Base-by-base conservation (phyloP, 2,888 invertebrate genomes). In the Pristionchus mayeri region DNA sequence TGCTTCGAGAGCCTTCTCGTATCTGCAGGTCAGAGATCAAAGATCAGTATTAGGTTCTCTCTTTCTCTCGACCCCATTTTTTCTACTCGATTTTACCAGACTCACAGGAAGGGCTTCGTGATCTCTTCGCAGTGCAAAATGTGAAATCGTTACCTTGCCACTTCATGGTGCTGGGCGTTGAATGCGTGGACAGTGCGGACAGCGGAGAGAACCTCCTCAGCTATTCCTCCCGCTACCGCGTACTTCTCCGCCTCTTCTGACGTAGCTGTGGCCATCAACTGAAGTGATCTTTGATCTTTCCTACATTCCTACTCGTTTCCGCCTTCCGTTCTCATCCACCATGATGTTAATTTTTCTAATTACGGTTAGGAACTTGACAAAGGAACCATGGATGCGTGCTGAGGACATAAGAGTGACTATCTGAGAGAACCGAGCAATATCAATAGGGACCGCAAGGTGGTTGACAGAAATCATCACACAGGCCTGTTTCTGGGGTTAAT, bases 181-280 rank as follows among this genome's bases (percentile, higher is more conserved):
- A 92, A 91, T 30, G 90, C 86, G 16, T 88, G 86, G 16, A 91
- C 91, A 34, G 91, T 91, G 71, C 89, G 87, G 2, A 91, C 87
- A 67, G 85, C 87, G 30, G 87, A 84, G n/a, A 91, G 85, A 52
- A 90, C 90, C 83, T 91, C 91, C 86, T 91, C 91, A 9, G 91
- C 91, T 6, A 92, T 86, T n/a, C 87, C 89, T 9, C 91, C 91
- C n/a, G 91, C 91, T n/a, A 85, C 75, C 13, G 90, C 89, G 86
- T 84, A 93, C 85, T 91, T 89, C 54, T 91, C 87, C 24, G 92
- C 94, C 85, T 94, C 94, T 85, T 93, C 88, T 4, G 93, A 92
- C 3, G 94, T 93, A 27, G 94, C 93, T 6, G 92, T 91, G 0
- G 94, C 92, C 84, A 94, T 93, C 81, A 94, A 85, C 94, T 94